phyloP scores from a whole-genome alignment of 2,888 invertebrate genomes.

The Herminia tarsipennalis region DNA sequence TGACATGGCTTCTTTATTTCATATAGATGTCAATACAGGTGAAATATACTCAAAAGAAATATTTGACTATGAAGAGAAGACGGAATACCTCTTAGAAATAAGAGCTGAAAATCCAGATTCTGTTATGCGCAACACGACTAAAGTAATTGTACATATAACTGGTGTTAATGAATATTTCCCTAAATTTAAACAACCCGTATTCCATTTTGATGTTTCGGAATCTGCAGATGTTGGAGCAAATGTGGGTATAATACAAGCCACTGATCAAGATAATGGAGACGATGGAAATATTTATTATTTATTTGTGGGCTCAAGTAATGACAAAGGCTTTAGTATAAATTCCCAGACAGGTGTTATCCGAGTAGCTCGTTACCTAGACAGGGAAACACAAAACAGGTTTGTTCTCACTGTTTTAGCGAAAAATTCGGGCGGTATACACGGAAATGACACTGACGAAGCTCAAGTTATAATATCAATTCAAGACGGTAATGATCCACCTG shows the following conservation, averaged over 20 bases:
- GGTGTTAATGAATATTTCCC: conserved; percentile 96
- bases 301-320: conserved; percentile 97
- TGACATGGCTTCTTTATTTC: conserved; percentile 90
- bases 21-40: conserved; percentile 91
- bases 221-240: conserved; percentile 94
- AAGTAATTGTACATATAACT: conserved; percentile 90
- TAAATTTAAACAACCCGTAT: conserved; percentile 94
- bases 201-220: conserved; percentile 97
- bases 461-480: conserved; percentile 97
- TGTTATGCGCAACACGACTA: conserved; percentile 90
- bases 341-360: conserved; percentile 93
- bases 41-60: conserved; percentile 89
- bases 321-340: conserved; percentile 95
- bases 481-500: conserved; percentile 98
- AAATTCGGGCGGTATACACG: conserved; percentile 96
- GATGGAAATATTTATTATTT: conserved; percentile 96
- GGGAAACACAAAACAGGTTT: conserved; percentile 95
- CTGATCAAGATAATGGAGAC: conserved; percentile 94
- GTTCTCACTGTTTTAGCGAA: conserved; percentile 97
- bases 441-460: conserved; percentile 98
- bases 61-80: conserved; percentile 95
- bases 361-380: conserved; percentile 92
- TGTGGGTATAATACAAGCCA: conserved; percentile 94
- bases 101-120: conserved; percentile 95
- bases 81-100: conserved; percentile 90